Base-by-base conservation (phyloP, 2,797 vertebrate genomes). In the Cossypha niveicapilla region DNA sequence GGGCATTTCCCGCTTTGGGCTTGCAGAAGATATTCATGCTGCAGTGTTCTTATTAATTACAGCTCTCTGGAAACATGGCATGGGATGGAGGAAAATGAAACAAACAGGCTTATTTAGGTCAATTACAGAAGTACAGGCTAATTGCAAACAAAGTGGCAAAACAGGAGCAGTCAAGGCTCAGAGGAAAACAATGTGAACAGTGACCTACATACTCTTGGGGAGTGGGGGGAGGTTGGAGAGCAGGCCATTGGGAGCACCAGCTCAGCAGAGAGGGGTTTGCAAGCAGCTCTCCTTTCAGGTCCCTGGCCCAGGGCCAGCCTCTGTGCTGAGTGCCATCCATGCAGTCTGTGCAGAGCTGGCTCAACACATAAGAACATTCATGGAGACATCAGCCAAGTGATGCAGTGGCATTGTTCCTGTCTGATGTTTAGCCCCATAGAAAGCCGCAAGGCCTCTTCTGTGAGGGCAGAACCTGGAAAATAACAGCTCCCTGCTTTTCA, bases 91-190 rank as follows among this genome's bases (percentile, higher is more conserved):
- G 74, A 63, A 75, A 94, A 89, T 65, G 54, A 92, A 93, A 92
- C 88, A 93, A 91, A 94, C 50, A 66, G 58, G 84, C 86, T 93
- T 86, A 95, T 95, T 95, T 86, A 94, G 94, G 93, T 96, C 92
- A 96, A 88, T 96, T 96, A 94, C 94, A 83, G 6, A 93, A 94
- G 81, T 65, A 61, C 0, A 0, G 54, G 94, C 84, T 95, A 96
- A 96, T 94, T 83, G 93, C 4, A 4, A 92, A 67, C 71, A 21
- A 94, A 94, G 87, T 74, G 62, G 81, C 75, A 50, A 42, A 85
- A 34, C 37, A 61, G 53, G 63, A 89, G 90, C 28, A 63, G 86
- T 41, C 0, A 1, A 57, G 30, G 45, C 88, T 92, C 53, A 41
- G 50, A 89, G 75, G 84, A 77, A 92, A 85, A 79, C 73, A 84